Base-by-base conservation (phyloP, 2,113 vertebrate species). In the Colaptes auratus region DNA sequence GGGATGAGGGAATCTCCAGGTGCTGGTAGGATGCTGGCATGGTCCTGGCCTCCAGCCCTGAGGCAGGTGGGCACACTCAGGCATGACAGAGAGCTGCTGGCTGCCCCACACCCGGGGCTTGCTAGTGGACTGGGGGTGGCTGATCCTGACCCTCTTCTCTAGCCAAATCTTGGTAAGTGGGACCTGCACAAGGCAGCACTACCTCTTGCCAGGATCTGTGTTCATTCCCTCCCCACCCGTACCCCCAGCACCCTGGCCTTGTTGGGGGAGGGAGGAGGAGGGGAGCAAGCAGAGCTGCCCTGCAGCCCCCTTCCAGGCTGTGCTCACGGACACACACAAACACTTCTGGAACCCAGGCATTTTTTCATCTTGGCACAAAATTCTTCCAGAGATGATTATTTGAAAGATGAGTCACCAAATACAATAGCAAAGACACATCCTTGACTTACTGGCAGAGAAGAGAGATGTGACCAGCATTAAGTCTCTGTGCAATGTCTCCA, bases 401-500 rank as follows among this genome's bases (percentile, higher is more conserved):
- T 96, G 95, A 96, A 93, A 92, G 95, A 96, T 96, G 96, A 96
- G 90, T 97, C 96, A 96, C 95, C 88, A 90, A 94, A 95, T 73
- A 96, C 95, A 97, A 96, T 82, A 96, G 93, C 94, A 92, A 92
- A 96, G 95, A 88, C 92, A 95, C 94, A 96, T 95, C 95, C 96
- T 93, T 95, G 94, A 95, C 94, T 96, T 92, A 83, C 88, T 94
- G 88, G 92, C 95, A 89, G 96, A 82, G 92, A 63, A 86, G 56
- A 78, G 77, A 70, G 94, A 96, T 96, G 96, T 96, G 96, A 97
- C 93, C 96, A 93, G 96, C 95, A 96, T 96, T 93, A 90, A 96
- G 90, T 89, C 88, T 94, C 90, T 27, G 3, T 73, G 86, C 92
- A 84, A 89, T 23, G 83, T 90, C 96, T 96, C 95, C 96, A 96